Evolutionary conservation across 2,888 invertebrate species (phyloP).

Genomic region (Nomada flava): DNA sequence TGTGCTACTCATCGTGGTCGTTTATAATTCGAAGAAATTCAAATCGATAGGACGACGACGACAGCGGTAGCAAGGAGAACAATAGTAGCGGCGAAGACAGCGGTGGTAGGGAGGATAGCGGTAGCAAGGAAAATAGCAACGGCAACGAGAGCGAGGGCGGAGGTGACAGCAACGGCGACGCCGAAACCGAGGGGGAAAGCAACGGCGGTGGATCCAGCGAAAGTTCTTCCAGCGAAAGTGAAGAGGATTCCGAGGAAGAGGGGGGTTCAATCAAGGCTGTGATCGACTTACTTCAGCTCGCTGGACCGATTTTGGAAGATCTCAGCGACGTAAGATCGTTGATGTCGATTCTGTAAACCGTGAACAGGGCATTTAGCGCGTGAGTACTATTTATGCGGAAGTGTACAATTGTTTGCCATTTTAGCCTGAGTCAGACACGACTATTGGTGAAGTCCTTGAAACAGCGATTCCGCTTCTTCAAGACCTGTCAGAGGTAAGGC

Average conservation of each 20-base stretch:
- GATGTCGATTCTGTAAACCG: not conserved
- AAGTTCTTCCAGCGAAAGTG: slow-evolving; percentile 14
- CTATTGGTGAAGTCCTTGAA: slow-evolving; percentile 76
- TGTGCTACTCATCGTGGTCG: not conserved
- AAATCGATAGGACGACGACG: slow-evolving; percentile 28
- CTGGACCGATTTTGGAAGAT: slow-evolving; percentile 81
- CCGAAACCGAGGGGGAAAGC: slow-evolving; percentile 29
- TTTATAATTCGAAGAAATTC: no score
- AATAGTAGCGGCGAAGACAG: slow-evolving; percentile 5
- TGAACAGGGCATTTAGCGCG: no score
- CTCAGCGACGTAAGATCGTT: slow-evolving; percentile 79
- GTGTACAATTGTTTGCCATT: slow-evolving; percentile 15
- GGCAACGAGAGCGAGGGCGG: slow-evolving; percentile 28
- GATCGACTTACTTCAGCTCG: slow-evolving; percentile 77
- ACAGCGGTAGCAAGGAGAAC: not conserved
- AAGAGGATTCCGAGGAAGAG: slow-evolving; percentile 62
- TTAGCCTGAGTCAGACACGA: slow-evolving; percentile 79
- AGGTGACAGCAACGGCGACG: slow-evolving; percentile 22
- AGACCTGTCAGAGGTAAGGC: slow-evolving; percentile 78
- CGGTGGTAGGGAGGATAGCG: not conserved
- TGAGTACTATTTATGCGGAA: not conserved
- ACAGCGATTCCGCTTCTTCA: slow-evolving; percentile 78
- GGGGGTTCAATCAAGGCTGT: slow-evolving; percentile 77
- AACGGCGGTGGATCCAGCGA: slow-evolving; percentile 27
- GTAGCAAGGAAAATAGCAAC: not conserved